These are phyloP conservation scores for Camelus dromedarius DNA, from an alignment of 2,113 vertebrate genomes.

Conservation along the genomic window DNA sequence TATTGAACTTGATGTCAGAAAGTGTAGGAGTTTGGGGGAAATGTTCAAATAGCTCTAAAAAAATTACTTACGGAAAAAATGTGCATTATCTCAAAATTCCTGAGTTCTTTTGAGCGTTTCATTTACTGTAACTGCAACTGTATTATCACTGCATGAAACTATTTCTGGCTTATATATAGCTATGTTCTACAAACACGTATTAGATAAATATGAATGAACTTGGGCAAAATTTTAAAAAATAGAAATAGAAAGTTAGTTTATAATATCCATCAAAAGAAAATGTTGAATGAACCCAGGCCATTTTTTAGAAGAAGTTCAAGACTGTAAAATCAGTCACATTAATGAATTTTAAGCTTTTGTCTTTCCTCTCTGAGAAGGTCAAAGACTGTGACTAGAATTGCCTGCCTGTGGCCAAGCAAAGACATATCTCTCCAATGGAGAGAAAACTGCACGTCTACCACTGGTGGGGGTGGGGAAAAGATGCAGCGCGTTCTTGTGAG, in stretches of 20 bases:
- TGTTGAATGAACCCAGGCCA: neutral
- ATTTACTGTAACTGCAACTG: neutral
- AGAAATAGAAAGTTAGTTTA: neutral
- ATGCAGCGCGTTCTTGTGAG: neutral
- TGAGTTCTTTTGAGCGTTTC: neutral
- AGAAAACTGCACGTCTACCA: neutral
- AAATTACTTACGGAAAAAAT: neutral
- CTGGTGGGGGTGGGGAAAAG: no score
- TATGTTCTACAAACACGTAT: neutral
- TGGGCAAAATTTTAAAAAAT: neutral
- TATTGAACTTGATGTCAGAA: neutral
- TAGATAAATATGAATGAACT: neutral
- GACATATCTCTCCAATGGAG: neutral
- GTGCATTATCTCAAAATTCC: neutral
- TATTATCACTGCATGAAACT: neutral
- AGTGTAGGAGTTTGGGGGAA: neutral
- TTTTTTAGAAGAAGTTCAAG: constrained; percentile 23
- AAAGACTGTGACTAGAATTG: neutral
- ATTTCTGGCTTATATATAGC: neutral
- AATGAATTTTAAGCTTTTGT: neutral
- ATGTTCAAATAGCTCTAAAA: constrained; percentile 22
- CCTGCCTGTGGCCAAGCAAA: neutral
- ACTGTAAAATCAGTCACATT: neutral
- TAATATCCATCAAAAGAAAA: neutral
- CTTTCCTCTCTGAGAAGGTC: neutral